Base-by-base conservation (phyloP, 2,888 invertebrate species). In the Epinotia demarniana region DNA sequence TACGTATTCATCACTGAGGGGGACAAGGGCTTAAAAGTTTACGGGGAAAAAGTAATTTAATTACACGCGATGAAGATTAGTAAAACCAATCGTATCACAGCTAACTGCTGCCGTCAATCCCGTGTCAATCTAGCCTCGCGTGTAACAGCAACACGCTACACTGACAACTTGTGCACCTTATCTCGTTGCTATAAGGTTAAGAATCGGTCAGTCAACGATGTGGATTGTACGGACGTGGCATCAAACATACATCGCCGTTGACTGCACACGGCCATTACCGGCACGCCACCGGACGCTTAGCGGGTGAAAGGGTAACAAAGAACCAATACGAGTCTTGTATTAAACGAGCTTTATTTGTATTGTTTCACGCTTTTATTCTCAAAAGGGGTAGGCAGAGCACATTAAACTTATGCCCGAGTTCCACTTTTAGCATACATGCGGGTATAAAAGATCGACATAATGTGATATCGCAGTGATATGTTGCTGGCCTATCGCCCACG, bases 211-310 rank as follows among this genome's bases (percentile, higher is more conserved):
- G 49, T n/a, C n/a, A n/a, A 53, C 53, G 3, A 2, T n/a, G 16
- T 16, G 6, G 13, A 23, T 5, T 23, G 13, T 23, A 13, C 39
- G 4, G 8, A 60, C 58, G 58, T 33, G 13, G n/a, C 61, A 61
- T 61, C 33, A 61, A 61, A 61, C n/a, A 61, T 61, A 33, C 33
- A 61, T 61, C 9, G 16, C 39, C 61, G 33, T 61, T 61, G 61
- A 61, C 33, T 33, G 33, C 61, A 8, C 16, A 33, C 33, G 33
- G 61, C 61, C 6, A 61, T 61, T 61, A 61, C 33, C 9, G 16
- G 11, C 61, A 61, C 61, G 61, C 61, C 8, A 61, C 33, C n/a
- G 33, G n/a, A 2, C 33, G 61, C 61, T 61, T 33, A 61, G 58
- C 23, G 23, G 58, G 61, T 23, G 61, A 61, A 33, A 23, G 61